Conservation (phyloP, 1,140 invertebrate species). For the Zaprionus vittiger region DNA sequence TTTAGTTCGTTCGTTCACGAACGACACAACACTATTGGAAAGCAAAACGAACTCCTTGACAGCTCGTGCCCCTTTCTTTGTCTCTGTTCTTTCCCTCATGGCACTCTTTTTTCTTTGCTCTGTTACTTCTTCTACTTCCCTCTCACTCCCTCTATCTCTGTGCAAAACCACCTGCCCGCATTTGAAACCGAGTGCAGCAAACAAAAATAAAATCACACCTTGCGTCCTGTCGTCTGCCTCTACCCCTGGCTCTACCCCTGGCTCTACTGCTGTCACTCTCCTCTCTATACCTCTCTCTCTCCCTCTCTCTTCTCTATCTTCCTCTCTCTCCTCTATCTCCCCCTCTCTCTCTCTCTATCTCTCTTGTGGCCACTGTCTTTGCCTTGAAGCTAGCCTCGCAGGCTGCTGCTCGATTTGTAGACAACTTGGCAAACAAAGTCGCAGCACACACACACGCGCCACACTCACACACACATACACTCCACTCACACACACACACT, state of each 20-base stretch:
- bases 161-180: constrained; percentile 45
- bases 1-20: too few species aligned
- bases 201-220: constrained; percentile 51
- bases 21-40: too few species aligned
- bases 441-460: constrained; percentile 25
- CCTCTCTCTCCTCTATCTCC: not conserved
- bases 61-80: constrained; percentile 3
- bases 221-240: constrained; percentile 22
- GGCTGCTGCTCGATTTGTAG: constrained; percentile 40
- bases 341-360: not conserved
- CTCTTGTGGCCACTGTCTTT: constrained; percentile 28
- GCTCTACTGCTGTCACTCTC: too few species aligned
- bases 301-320: not conserved
- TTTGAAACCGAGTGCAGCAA: constrained; percentile 36
- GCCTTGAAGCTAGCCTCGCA: constrained; percentile 6
- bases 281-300: not conserved
- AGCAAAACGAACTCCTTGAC: not conserved
- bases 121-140: not conserved
- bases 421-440: constrained; percentile 76
- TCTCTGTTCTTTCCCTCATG: not conserved
- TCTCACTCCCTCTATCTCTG: not conserved
- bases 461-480: not conserved
- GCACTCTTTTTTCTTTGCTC: not conserved
- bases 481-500: constrained; percentile 2
- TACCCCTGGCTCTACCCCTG: not conserved